phyloP scores from a whole-genome alignment of 2,113 vertebrate species.

The Rhegmatorhina hoffmannsi region DNA sequence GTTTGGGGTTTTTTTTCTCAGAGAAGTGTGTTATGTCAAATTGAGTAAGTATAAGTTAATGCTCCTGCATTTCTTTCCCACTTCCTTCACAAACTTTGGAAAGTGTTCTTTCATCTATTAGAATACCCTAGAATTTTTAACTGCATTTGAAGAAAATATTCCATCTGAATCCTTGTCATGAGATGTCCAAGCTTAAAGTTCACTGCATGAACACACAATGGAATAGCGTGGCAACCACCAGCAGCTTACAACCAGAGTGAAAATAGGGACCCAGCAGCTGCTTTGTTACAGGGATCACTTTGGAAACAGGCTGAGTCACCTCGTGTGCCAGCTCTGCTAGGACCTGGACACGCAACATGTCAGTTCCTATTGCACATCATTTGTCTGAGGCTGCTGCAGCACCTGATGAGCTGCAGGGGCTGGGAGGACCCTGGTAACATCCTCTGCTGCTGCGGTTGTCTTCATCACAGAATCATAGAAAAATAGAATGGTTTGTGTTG shows the following conservation, averaged over 20 bases:
- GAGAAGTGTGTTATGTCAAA: not conserved
- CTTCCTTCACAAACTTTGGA: not conserved
- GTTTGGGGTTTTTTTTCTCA: not conserved
- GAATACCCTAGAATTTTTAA: not conserved
- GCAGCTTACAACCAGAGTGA: not conserved
- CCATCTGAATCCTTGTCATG: not conserved
- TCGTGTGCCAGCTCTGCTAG: not conserved
- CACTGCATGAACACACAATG: not conserved
- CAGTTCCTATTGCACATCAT: not conserved
- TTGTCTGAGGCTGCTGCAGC: not conserved
- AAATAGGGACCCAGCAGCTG: not conserved
- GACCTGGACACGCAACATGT: not conserved
- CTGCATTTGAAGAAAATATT: not conserved
- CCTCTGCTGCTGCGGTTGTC: not conserved
- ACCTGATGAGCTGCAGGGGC: not conserved
- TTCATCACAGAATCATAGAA: not conserved
- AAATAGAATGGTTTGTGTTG: not conserved
- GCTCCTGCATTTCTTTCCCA: not conserved
- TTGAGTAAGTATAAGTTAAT: not conserved
- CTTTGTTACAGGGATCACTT: not conserved
- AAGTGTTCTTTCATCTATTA: not conserved
- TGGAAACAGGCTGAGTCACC: not conserved
- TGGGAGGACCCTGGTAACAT: not conserved
- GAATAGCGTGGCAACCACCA: not conserved
- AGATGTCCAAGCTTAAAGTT: not conserved